Conservation (phyloP, 2,888 invertebrate species). For the Latrodectus elegans region DNA sequence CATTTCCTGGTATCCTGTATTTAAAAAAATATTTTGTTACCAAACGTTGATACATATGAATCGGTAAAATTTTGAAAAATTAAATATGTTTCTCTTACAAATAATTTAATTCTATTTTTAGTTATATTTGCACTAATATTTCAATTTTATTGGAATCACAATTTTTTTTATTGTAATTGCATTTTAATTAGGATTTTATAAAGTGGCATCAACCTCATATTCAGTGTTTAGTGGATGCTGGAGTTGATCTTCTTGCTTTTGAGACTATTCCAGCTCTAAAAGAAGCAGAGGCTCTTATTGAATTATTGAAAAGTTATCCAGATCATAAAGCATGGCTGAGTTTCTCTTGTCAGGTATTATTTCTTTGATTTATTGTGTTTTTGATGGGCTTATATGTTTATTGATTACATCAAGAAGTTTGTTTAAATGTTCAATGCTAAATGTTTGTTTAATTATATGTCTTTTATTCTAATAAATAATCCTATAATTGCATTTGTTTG, state of each 20-base stretch:
- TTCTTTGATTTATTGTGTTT: neutral
- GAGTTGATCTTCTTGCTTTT: conserved; percentile 88
- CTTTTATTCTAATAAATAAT: too few species aligned
- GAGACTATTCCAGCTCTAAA: conserved; percentile 92
- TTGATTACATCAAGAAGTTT: neutral
- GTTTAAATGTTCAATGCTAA: too few species aligned
- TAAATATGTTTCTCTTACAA: too few species aligned
- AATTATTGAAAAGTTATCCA: conserved; percentile 86
- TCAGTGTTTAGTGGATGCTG: conserved; percentile 84
- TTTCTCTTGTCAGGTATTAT: conserved; percentile 86
- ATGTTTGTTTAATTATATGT: too few species aligned
- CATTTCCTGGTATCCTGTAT: too few species aligned
- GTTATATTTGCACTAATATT: too few species aligned
- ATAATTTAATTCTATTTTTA: too few species aligned
- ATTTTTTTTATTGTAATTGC: neutral
- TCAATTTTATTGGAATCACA: neutral
- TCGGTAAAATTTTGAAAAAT: too few species aligned
- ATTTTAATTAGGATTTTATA: conserved; percentile 79
- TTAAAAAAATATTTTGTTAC: too few species aligned
- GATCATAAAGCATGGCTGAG: conserved; percentile 88
- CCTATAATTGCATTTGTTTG: too few species aligned
- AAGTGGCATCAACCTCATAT: conserved; percentile 91
- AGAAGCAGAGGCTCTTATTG: conserved; percentile 89
- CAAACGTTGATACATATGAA: too few species aligned
- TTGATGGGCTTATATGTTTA: neutral